phyloP scores from a whole-genome alignment of 1,140 invertebrate genomes.

The Diachasmimorpha longicaudata region DNA sequence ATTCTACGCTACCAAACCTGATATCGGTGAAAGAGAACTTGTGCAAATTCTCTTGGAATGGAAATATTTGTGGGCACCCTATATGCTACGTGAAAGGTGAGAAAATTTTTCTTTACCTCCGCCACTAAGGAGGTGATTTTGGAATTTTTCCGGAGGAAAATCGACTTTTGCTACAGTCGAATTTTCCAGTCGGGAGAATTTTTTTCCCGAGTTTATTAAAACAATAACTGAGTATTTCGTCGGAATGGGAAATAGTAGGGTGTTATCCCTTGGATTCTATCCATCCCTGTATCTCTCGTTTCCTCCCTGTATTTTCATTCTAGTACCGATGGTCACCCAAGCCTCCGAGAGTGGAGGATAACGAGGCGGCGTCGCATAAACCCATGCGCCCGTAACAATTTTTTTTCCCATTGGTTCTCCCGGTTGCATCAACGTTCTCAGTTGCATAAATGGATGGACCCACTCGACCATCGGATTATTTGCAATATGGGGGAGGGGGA shows the following conservation, averaged over 20 bases:
- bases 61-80: no score
- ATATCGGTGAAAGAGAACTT: background rate
- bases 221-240: background rate
- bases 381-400: conserved; percentile 10
- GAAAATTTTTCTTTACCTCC: no score
- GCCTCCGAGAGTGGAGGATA: conserved; percentile 6
- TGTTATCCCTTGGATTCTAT: background rate
- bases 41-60: background rate
- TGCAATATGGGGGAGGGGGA: background rate
- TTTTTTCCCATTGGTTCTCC: conserved; percentile 11
- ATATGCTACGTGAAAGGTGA: no score
- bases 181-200: no score
- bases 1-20: background rate
- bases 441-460: conserved; percentile 10
- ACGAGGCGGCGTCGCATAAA: conserved; percentile 11
- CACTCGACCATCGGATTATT: background rate
- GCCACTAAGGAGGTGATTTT: no score
- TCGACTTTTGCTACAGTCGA: no score
- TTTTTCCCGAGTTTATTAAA: no score
- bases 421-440: conserved; percentile 9
- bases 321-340: conserved; percentile 5
- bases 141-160: no score
- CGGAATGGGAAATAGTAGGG: background rate
- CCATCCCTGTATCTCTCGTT: background rate
- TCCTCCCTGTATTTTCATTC: background rate